A percentile compares a stretch with the other conserved stretches of the same genome.
phyloP scores from a whole-genome alignment of 2,797 vertebrate genomes.

The Gallirallus australis region DNA sequence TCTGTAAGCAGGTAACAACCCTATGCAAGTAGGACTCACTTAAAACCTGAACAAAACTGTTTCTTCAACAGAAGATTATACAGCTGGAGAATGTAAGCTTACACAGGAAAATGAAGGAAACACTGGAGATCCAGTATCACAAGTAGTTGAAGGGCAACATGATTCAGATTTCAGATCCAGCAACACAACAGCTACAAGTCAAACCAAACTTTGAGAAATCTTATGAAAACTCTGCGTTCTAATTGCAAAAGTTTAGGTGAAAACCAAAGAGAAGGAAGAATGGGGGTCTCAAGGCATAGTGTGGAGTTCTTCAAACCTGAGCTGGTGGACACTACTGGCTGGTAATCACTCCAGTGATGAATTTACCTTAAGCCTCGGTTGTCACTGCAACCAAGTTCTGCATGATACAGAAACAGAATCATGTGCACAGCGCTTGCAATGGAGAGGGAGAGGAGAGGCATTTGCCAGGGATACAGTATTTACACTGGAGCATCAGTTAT shows the following conservation, averaged over 20 bases:
- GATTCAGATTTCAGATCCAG: neutral
- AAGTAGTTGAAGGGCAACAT: neutral
- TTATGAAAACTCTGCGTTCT: neutral
- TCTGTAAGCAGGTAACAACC: neutral
- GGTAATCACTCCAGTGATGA: neutral
- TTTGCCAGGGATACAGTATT: neutral
- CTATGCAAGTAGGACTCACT: neutral
- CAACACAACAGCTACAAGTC: neutral
- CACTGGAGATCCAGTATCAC: neutral
- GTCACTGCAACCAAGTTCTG: neutral
- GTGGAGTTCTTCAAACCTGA: neutral
- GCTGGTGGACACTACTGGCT: neutral
- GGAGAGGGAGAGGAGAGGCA: neutral
- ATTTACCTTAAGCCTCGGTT: neutral
- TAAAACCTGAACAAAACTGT: neutral
- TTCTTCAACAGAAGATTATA: neutral
- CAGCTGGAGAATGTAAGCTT: neutral
- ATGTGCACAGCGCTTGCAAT: rapidly evolving
- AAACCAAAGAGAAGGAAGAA: neutral
- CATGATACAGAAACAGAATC: neutral
- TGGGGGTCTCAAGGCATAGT: neutral
- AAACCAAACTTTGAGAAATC: neutral
- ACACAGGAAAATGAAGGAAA: neutral
- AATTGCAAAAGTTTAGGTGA: neutral
- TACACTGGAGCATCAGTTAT: neutral